A percentile compares a stretch with the other conserved stretches of the same genome.
Evolutionary conservation across 2,113 vertebrate genomes (phyloP).

Genomic region (Microcebus tavaratra): DNA sequence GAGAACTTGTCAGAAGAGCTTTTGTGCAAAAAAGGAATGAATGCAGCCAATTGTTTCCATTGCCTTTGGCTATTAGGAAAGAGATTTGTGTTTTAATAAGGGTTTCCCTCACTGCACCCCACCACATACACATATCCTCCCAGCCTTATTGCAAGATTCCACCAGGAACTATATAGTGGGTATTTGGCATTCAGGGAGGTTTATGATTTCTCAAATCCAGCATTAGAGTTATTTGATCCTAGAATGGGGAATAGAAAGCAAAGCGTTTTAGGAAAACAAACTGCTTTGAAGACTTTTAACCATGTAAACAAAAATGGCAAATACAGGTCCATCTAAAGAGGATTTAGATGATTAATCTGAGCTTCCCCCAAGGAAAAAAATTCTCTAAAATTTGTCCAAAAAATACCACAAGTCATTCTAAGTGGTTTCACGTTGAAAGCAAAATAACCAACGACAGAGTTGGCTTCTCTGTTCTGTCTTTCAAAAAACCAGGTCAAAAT

Average conservation of each 20-base stretch:
- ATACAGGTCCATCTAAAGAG: slow-evolving; percentile 65
- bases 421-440: slow-evolving; percentile 39
- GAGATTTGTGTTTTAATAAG: slow-evolving; percentile 60
- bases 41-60: not conserved
- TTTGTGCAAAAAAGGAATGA: not conserved
- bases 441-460: slow-evolving; percentile 26
- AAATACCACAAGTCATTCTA: slow-evolving; percentile 10
- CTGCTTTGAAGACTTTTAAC: slow-evolving; percentile 74
- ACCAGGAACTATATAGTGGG: slow-evolving; percentile 36
- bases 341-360: slow-evolving; percentile 74
- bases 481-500: slow-evolving; percentile 35
- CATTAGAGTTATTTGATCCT: slow-evolving; percentile 68
- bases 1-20: slow-evolving; percentile 32
- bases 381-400: slow-evolving; percentile 76
- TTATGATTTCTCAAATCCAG: slow-evolving; percentile 71
- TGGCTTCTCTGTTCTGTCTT: not conserved
- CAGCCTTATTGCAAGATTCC: slow-evolving; percentile 24
- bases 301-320: slow-evolving; percentile 74
- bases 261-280: slow-evolving; percentile 75
- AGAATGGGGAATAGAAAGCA: slow-evolving; percentile 46
- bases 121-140: not conserved
- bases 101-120: not conserved
- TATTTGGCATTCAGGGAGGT: slow-evolving; percentile 45
- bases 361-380: slow-evolving; percentile 72
- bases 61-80: slow-evolving; percentile 31